Evolutionary conservation across 2,797 vertebrate species (phyloP).

Genomic region (Cynopterus sphinx): DNA sequence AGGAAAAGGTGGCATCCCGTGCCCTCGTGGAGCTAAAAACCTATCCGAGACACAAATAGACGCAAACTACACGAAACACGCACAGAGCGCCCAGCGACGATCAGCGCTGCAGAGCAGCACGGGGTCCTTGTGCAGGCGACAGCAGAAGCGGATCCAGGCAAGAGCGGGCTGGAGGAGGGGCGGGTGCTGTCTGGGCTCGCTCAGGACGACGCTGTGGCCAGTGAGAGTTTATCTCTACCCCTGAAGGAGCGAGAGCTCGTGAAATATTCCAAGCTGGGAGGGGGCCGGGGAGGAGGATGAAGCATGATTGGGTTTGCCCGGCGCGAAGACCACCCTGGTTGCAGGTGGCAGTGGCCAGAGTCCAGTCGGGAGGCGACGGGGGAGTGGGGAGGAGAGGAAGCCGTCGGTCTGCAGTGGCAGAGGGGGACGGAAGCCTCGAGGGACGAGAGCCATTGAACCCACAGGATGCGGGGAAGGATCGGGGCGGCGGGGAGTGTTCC

Average conservation of each 20-base stretch:
- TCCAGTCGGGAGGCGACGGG: rapidly evolving
- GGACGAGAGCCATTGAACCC: rapidly evolving
- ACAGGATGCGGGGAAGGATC: not conserved
- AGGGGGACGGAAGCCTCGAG: not conserved
- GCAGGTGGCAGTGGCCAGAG: not conserved
- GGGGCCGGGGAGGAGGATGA: not conserved
- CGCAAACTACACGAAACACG: not conserved
- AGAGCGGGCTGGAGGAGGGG: not conserved
- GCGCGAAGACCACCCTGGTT: not conserved
- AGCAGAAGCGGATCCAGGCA: not conserved
- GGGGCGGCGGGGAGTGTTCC: rapidly evolving
- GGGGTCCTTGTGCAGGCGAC: rapidly evolving
- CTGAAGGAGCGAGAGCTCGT: not conserved
- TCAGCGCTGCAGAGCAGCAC: rapidly evolving
- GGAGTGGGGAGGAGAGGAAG: rapidly evolving
- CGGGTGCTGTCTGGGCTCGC: rapidly evolving
- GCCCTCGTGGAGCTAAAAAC: not conserved
- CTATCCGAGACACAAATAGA: not conserved
- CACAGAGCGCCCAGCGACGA: not conserved
- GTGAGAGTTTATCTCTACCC: not conserved
- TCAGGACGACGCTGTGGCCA: no score
- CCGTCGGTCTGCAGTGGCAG: rapidly evolving
- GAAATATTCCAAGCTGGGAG: not conserved
- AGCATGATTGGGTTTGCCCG: not conserved
- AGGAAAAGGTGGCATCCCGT: rapidly evolving